phyloP scores from a whole-genome alignment of 2,888 invertebrate species.

The Aphrophora alni region DNA sequence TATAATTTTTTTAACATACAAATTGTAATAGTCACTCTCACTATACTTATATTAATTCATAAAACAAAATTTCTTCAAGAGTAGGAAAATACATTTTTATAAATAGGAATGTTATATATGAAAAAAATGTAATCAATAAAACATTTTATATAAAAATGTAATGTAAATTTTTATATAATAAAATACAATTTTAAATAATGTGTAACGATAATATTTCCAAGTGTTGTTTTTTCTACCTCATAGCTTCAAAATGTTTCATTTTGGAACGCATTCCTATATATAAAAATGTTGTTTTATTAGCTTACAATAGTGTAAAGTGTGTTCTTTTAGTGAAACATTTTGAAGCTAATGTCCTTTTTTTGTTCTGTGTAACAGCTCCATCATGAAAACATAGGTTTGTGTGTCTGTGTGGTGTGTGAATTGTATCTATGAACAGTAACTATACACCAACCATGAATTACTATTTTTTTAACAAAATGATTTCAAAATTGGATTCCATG shows the following conservation, averaged over 20 bases:
- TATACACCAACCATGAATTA: too few relatives aligned
- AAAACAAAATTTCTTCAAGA: not conserved
- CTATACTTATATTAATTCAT: not conserved
- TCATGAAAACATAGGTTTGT: too few relatives aligned
- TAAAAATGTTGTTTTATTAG: conserved; percentile 39
- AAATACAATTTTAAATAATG: conserved; percentile 9
- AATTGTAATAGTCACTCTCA: not conserved
- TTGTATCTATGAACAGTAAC: too few relatives aligned
- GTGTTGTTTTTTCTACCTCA: conserved; percentile 15
- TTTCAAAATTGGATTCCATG: too few relatives aligned
- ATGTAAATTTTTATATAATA: conserved; percentile 18
- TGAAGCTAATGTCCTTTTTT: conserved; percentile 42
- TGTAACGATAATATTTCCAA: not conserved
- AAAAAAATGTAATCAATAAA: conserved; percentile 30
- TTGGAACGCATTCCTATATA: conserved; percentile 46
- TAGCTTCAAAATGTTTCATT: conserved; percentile 49
- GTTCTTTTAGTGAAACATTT: conserved; percentile 44
- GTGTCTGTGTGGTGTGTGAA: too few relatives aligned
- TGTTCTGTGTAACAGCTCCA: not conserved
- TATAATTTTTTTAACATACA: not conserved
- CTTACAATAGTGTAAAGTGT: not conserved
- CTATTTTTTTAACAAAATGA: too few relatives aligned
- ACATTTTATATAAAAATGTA: conserved; percentile 6
- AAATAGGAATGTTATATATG: conserved; percentile 49
- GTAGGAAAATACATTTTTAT: conserved; percentile 45